phyloP scores from a whole-genome alignment of 1,140 invertebrate species.

The Danaus plexippus region DNA sequence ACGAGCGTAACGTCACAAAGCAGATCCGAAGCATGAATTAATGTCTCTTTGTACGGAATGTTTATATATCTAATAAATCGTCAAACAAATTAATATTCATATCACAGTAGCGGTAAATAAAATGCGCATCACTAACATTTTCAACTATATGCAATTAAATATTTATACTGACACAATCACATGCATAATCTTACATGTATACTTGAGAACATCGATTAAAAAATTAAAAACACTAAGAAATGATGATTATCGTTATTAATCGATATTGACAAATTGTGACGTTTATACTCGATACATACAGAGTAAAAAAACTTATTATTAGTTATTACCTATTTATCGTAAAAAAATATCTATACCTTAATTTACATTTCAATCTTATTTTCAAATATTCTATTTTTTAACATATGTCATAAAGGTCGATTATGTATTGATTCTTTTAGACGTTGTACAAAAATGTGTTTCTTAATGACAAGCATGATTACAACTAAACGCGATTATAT shows the following conservation, averaged over 20 bases:
- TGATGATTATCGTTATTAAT: constrained; percentile 1
- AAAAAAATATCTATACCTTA: constrained; percentile 9
- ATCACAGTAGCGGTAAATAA: constrained; percentile 61
- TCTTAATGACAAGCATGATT: no score
- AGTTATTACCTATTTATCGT: constrained; percentile 3
- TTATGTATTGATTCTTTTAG: no score
- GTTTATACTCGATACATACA: no score
- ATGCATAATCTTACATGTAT: neutral
- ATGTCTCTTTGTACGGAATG: constrained; percentile 3
- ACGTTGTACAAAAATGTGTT: no score
- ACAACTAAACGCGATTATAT: no score
- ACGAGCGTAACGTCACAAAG: constrained; percentile 1
- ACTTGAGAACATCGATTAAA: neutral
- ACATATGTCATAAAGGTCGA: no score
- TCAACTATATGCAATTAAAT: no score
- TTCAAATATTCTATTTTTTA: no score
- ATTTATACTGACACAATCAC: neutral
- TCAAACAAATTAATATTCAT: constrained; percentile 20
- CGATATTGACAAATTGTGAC: no score
- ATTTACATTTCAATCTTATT: no score
- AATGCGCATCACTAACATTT: constrained; percentile 31
- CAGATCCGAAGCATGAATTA: no score
- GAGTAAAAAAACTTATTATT: neutral
- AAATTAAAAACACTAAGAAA: constrained; percentile 1
- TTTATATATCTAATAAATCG: constrained; percentile 3